Percentiles rank a stretch among this genome's conserved stretches.
Conservation (phyloP, 2,113 vertebrate genomes). For the Plestiodon gilberti region DNA sequence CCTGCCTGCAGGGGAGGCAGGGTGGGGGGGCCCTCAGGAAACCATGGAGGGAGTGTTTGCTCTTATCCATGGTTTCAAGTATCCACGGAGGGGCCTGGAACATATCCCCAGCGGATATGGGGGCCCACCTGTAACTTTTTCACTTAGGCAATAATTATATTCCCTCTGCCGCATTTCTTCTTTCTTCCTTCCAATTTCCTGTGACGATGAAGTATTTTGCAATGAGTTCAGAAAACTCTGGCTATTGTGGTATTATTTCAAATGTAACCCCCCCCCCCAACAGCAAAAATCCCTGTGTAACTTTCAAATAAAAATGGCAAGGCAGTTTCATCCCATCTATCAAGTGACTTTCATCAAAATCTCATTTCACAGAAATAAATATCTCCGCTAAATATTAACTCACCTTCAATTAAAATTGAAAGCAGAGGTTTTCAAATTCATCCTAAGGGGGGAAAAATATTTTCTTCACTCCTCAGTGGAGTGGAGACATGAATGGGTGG, state of each 20-base stretch:
- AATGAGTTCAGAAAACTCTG: slow-evolving; percentile 17
- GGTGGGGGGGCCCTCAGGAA: too few relatives aligned
- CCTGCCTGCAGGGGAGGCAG: too few relatives aligned
- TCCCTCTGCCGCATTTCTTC: slow-evolving; percentile 41
- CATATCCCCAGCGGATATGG: too few relatives aligned
- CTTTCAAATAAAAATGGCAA: slow-evolving; percentile 50
- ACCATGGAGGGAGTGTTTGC: too few relatives aligned
- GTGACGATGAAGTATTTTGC: not conserved
- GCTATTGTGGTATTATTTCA: slow-evolving; percentile 56
- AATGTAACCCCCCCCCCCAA: not conserved
- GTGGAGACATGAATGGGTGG: too few relatives aligned
- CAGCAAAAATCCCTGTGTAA: slow-evolving; percentile 27
- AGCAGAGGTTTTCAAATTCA: not conserved
- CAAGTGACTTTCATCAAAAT: slow-evolving; percentile 31
- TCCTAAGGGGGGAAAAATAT: not conserved
- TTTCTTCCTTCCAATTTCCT: not conserved
- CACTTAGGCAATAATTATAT: slow-evolving; percentile 54
- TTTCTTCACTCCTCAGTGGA: slow-evolving; percentile 22
- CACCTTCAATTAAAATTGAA: slow-evolving; percentile 31
- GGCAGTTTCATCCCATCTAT: not conserved
- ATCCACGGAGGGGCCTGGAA: too few relatives aligned
- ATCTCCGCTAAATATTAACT: slow-evolving; percentile 35
- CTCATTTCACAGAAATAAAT: slow-evolving; percentile 26
- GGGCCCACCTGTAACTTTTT: too few relatives aligned
- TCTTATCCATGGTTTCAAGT: too few relatives aligned